These are phyloP conservation scores for Epinephelus fuscoguttatus DNA, from an alignment of 2,113 vertebrate species.

Conservation along the genomic window DNA sequence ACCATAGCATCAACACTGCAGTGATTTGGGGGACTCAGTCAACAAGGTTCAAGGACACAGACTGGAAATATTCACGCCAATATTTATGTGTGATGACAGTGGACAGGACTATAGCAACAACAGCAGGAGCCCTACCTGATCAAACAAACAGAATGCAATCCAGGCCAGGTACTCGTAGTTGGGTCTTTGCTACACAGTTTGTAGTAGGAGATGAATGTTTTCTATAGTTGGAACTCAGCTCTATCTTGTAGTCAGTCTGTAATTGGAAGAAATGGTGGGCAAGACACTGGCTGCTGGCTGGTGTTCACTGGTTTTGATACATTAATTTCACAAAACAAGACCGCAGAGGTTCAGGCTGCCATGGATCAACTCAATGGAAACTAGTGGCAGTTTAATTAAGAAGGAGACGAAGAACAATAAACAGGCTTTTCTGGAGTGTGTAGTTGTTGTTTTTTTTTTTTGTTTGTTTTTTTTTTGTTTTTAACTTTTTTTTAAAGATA, in stretches of 20 bases:
- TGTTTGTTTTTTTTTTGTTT: no score
- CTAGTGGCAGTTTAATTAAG: background rate
- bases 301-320: background rate
- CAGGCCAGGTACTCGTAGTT: background rate
- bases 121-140: background rate
- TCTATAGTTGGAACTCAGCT: background rate
- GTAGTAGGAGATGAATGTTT: background rate
- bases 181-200: background rate
- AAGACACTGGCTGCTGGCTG: background rate
- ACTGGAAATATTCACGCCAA: background rate
- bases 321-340: background rate
- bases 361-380: background rate
- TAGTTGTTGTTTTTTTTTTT: no score
- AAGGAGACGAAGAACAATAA: no score
- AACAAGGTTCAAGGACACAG: conserved; percentile 17
- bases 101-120: background rate
- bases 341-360: background rate
- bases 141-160: background rate
- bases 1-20: background rate
- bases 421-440: no score
- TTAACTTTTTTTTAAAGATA: no score
- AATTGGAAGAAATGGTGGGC: background rate
- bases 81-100: background rate
- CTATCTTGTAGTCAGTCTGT: background rate
- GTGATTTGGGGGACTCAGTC: background rate